These are phyloP conservation scores for Empidonax traillii DNA, from an alignment of 2,113 vertebrate species.

Conservation along the genomic window DNA sequence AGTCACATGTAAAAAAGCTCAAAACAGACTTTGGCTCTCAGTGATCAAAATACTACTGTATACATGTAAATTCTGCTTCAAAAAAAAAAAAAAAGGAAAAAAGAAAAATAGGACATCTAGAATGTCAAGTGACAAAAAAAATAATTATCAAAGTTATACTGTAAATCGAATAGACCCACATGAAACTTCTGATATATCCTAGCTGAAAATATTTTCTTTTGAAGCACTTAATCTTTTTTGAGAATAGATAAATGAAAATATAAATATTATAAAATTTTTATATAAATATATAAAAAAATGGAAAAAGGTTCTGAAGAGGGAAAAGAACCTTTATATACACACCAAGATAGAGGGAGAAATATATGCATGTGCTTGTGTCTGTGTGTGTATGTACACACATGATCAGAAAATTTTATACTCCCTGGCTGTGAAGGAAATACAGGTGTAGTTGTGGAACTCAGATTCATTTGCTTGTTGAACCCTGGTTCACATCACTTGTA, in stretches of 20 bases:
- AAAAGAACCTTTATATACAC: not conserved
- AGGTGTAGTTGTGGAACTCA: not conserved
- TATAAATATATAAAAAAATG: not conserved
- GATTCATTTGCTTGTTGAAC: not conserved
- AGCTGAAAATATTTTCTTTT: not conserved
- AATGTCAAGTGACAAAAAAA: not conserved
- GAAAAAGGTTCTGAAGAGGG: not conserved
- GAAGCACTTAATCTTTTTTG: not conserved
- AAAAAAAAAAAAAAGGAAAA: not conserved
- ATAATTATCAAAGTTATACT: not conserved
- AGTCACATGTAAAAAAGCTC: not conserved
- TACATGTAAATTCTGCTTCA: not conserved
- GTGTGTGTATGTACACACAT: not conserved
- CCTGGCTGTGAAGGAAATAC: not conserved
- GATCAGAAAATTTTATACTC: not conserved
- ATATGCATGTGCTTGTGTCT: rapidly evolving
- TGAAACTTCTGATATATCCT: not conserved
- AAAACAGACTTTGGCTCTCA: not conserved
- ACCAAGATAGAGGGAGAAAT: not conserved
- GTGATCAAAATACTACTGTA: not conserved
- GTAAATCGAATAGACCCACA: not conserved
- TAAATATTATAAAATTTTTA: not conserved
- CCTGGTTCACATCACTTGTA: not conserved
- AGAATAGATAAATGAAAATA: not conserved
- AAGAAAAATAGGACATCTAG: not conserved